Percentiles rank a stretch among this genome's conserved stretches.
These are phyloP conservation scores for Dynastes grantii DNA, from an alignment of 2,888 invertebrate genomes.

Conservation along the genomic window DNA sequence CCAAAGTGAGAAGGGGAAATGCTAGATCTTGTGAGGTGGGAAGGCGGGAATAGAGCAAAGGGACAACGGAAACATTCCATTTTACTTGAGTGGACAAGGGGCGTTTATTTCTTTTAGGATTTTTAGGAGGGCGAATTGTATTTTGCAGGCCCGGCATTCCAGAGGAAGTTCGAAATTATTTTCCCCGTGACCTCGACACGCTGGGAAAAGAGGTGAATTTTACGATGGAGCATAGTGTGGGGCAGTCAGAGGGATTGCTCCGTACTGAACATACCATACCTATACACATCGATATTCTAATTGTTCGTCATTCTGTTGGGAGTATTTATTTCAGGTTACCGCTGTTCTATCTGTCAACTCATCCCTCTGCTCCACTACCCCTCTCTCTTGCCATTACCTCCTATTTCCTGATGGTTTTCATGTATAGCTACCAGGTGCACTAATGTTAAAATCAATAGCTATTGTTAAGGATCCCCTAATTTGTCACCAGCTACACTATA, in stretches of 20 bases:
- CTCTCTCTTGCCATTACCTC: slow-evolving; percentile 3
- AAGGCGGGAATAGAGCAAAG: slow-evolving; percentile 1
- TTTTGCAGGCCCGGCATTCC: slow-evolving; percentile 28
- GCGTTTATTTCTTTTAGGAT: slow-evolving; percentile 33
- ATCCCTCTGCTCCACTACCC: neutral
- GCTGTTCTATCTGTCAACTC: slow-evolving; percentile 15
- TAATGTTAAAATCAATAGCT: slow-evolving; percentile 64
- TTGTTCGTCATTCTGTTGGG: slow-evolving; percentile 18
- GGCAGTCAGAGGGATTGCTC: neutral
- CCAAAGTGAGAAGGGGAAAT: neutral
- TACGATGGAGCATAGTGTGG: neutral
- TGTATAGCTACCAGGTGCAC: slow-evolving; percentile 60
- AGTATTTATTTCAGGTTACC: slow-evolving; percentile 17
- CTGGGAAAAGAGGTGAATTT: slow-evolving; percentile 13
- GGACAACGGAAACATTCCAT: slow-evolving; percentile 41
- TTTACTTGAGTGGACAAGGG: slow-evolving; percentile 28
- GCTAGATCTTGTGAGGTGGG: neutral
- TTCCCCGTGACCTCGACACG: neutral
- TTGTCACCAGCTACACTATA: slow-evolving; percentile 63
- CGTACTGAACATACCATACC: neutral
- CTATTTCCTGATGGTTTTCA: slow-evolving; percentile 20
- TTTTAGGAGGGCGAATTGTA: slow-evolving; percentile 33
- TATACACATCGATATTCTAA: slow-evolving; percentile 7
- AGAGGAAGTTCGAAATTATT: slow-evolving; percentile 38
- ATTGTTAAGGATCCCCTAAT: slow-evolving; percentile 62